Evolutionary conservation across 1,140 invertebrate species (phyloP).

Genomic region (Mesaphorura yosii): DNA sequence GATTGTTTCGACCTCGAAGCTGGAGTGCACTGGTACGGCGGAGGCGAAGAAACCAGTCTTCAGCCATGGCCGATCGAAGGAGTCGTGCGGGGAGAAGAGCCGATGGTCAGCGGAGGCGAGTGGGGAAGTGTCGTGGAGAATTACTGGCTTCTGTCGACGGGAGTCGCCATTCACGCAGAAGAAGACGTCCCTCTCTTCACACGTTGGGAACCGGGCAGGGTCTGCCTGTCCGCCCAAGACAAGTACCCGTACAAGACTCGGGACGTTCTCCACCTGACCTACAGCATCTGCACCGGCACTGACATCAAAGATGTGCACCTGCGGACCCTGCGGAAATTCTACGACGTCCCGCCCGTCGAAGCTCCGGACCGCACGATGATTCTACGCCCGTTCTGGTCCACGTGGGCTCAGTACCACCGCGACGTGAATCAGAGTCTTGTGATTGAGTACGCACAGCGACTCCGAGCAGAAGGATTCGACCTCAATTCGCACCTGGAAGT

Average conservation of each 20-base stretch:
- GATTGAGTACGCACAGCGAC: constrained; percentile 37
- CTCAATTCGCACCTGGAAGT: constrained; percentile 41
- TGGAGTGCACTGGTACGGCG: constrained; percentile 30
- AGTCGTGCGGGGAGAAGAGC: constrained; percentile 26
- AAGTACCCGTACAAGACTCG: constrained; percentile 28
- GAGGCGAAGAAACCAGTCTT: constrained; percentile 34
- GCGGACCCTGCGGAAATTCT: constrained; percentile 44
- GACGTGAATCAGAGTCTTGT: constrained; percentile 45
- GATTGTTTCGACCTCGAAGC: background rate
- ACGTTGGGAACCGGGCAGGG: constrained; percentile 37
- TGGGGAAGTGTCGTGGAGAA: constrained; percentile 51
- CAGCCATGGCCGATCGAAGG: constrained; percentile 40
- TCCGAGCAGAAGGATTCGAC: constrained; percentile 36
- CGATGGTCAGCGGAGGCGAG: constrained; percentile 33
- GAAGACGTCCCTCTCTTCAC: constrained; percentile 56
- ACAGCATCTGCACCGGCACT: constrained; percentile 35
- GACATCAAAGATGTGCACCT: constrained; percentile 51
- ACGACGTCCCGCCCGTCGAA: constrained; percentile 49
- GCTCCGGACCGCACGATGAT: constrained; percentile 62
- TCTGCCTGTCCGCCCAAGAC: constrained; percentile 18
- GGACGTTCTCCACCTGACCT: constrained; percentile 18
- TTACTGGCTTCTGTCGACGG: constrained; percentile 62
- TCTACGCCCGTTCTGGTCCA: constrained; percentile 74
- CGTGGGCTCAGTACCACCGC: constrained; percentile 74
- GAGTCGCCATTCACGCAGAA: constrained; percentile 50